phyloP scores from a whole-genome alignment of 2,888 invertebrate species.

The Horisme vitalbata region DNA sequence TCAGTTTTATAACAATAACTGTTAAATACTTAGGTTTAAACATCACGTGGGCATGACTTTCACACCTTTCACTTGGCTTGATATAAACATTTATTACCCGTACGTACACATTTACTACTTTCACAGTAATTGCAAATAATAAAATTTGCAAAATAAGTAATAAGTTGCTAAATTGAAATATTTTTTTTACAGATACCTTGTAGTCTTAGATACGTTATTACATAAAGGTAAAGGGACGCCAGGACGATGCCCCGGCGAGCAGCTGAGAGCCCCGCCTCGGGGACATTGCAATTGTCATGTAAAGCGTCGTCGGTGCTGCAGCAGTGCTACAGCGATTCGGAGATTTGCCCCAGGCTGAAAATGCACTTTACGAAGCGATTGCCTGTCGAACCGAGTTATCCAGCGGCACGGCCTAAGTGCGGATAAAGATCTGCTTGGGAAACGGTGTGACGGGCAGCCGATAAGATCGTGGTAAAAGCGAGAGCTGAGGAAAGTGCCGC shows the following conservation, averaged over 20 bases:
- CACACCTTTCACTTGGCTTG: slow-evolving; percentile 57
- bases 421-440: slow-evolving; percentile 61
- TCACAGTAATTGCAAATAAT: slow-evolving; percentile 15
- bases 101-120: slow-evolving; percentile 40
- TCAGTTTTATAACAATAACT: slow-evolving; percentile 9
- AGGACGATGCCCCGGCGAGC: slow-evolving; percentile 38
- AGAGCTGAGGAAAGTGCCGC: slow-evolving; percentile 41
- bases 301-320: slow-evolving; percentile 63
- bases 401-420: slow-evolving; percentile 60
- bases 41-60: slow-evolving; percentile 41
- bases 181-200: too few species aligned
- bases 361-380: slow-evolving; percentile 78
- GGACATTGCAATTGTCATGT: slow-evolving; percentile 78
- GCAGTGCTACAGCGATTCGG: slow-evolving; percentile 53
- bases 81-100: slow-evolving; percentile 42
- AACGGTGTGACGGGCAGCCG: slow-evolving; percentile 44
- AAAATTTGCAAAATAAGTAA: slow-evolving; percentile 9
- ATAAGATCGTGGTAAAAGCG: slow-evolving; percentile 51
- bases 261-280: slow-evolving; percentile 58
- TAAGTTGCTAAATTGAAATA: too few species aligned
- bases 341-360: slow-evolving; percentile 72
- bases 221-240: slow-evolving; percentile 43
- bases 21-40: slow-evolving; percentile 13
- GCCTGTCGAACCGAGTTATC: slow-evolving; percentile 74
- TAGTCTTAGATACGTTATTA: slow-evolving; percentile 42